These are phyloP conservation scores for Hippocampus guttulatus DNA, from an alignment of 2,113 vertebrate genomes.

Conservation along the genomic window DNA sequence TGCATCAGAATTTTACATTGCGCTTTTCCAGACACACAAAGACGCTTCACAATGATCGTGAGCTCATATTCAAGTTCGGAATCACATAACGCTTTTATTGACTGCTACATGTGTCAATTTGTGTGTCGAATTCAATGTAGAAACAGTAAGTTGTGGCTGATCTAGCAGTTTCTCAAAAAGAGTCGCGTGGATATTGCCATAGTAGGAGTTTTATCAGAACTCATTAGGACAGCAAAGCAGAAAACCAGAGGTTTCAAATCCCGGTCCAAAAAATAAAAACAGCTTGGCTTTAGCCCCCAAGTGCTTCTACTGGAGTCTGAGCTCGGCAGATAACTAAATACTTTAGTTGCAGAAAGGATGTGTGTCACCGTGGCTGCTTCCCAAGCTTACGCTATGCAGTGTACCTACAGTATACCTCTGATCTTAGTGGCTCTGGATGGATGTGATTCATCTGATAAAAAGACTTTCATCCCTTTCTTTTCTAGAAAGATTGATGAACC, in stretches of 20 bases:
- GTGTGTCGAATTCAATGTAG: neutral
- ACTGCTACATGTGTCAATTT: neutral
- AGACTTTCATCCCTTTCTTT: neutral
- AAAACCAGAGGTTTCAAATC: too few species aligned
- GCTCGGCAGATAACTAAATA: too few species aligned
- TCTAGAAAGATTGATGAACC: neutral
- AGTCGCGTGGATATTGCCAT: neutral
- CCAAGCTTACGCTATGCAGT: neutral
- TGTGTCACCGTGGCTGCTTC: neutral
- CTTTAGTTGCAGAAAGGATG: neutral
- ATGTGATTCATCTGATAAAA: neutral
- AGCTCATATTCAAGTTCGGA: neutral
- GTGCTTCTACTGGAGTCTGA: too few species aligned
- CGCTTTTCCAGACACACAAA: too few species aligned
- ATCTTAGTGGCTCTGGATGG: neutral
- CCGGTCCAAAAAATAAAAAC: too few species aligned
- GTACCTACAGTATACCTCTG: neutral
- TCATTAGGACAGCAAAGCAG: too few species aligned
- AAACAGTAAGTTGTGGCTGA: neutral
- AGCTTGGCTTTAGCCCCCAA: too few species aligned
- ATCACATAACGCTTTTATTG: neutral
- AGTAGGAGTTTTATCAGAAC: too few species aligned
- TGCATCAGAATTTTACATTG: too few species aligned
- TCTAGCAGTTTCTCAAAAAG: neutral
- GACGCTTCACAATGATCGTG: neutral